phyloP scores from a whole-genome alignment of 2,113 vertebrate species.

The Microtus pennsylvanicus region DNA sequence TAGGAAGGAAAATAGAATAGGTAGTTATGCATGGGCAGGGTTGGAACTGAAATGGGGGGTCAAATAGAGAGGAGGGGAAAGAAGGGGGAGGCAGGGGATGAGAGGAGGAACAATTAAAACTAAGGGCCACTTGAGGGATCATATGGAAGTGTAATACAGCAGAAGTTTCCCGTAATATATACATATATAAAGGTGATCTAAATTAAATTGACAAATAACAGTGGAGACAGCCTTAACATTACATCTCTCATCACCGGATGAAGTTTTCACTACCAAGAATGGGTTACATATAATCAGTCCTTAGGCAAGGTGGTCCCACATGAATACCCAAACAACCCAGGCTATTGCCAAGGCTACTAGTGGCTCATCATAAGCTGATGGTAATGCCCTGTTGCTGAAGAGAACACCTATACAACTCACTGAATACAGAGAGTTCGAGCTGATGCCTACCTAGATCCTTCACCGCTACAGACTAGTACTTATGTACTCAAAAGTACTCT shows the following conservation, averaged over 20 bases:
- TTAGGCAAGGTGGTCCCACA: background rate
- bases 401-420: background rate
- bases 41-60: background rate
- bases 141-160: background rate
- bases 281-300: background rate
- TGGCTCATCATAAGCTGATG: background rate
- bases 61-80: background rate
- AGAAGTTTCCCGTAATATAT: background rate
- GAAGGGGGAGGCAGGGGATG: background rate
- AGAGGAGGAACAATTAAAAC: background rate
- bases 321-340: background rate
- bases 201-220: background rate
- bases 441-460: background rate
- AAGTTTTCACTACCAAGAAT: background rate
- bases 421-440: background rate
- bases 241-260: background rate
- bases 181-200: background rate
- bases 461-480: background rate
- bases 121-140: background rate
- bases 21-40: background rate
- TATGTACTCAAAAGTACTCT: background rate
- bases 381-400: background rate
- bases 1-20: background rate
- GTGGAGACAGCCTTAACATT: background rate
- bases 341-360: background rate